Percentiles rank a stretch among this genome's conserved stretches.
These are phyloP conservation scores for Spongia lamella DNA, from an alignment of 37 sponge, comb jelly and placozoan genomes.

Conservation along the genomic window DNA sequence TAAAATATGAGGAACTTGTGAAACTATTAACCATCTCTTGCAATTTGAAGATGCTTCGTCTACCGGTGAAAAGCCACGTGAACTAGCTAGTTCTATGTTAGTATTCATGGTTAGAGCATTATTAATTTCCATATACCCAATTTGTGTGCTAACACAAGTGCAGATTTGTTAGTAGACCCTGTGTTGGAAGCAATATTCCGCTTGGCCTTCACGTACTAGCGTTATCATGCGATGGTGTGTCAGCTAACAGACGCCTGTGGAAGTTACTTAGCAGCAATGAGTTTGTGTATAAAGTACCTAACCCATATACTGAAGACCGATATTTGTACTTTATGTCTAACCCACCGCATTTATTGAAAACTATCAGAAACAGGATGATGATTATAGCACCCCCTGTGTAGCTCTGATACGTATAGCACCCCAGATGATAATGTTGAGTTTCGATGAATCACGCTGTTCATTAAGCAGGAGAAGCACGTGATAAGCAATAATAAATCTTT, in stretches of 20 bases:
- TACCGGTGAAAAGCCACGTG: too few species aligned
- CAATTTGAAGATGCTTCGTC: too few species aligned
- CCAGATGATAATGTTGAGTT: too few species aligned
- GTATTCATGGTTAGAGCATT: slow-evolving; percentile 11
- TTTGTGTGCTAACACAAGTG: not conserved
- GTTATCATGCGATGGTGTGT: slow-evolving; percentile 10
- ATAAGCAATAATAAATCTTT: too few species aligned
- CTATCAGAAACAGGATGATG: too few species aligned
- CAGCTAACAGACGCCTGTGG: not conserved
- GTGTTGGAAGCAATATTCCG: not conserved
- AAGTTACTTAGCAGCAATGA: not conserved
- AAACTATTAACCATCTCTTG: too few species aligned
- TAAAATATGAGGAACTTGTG: not conserved
- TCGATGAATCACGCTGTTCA: too few species aligned
- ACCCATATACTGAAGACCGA: not conserved
- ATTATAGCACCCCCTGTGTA: too few species aligned
- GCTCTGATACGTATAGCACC: too few species aligned
- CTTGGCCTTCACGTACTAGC: slow-evolving; percentile 10
- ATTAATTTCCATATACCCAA: slow-evolving; percentile 9
- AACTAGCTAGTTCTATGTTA: slow-evolving; percentile 1
- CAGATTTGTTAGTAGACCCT: not conserved
- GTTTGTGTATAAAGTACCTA: slow-evolving; percentile 1
- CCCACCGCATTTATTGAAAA: slow-evolving; percentile 19
- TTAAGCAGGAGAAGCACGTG: too few species aligned
- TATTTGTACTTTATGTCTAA: slow-evolving; percentile 14